Evolutionary conservation across 2,113 vertebrate genomes (phyloP).

Genomic region (Rhinoderma darwinii): DNA sequence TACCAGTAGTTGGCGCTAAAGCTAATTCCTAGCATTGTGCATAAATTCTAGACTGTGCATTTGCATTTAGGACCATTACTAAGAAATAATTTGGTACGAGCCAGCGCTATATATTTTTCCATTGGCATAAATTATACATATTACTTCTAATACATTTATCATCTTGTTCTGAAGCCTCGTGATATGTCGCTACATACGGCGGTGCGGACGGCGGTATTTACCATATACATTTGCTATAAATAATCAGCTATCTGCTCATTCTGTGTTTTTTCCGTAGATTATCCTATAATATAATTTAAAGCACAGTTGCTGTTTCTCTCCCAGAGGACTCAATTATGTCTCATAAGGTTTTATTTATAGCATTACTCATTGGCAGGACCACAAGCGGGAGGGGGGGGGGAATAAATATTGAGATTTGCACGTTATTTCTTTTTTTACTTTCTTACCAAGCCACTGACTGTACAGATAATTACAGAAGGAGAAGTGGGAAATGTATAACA

Average conservation of each 20-base stretch:
- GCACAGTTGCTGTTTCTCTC: conserved; percentile 31
- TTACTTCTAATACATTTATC: background rate
- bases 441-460: background rate
- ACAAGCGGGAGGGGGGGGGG: background rate
- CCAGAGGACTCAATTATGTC: conserved; percentile 57
- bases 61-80: conserved; percentile 10
- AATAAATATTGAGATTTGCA: background rate
- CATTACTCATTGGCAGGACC: conserved; percentile 1
- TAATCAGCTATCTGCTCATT: conserved; percentile 34
- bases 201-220: conserved; percentile 32
- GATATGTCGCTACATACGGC: background rate
- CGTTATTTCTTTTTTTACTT: conserved; percentile 10
- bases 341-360: conserved; percentile 56
- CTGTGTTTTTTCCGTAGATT: conserved; percentile 24
- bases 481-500: background rate
- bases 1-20: background rate
- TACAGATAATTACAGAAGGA: background rate
- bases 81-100: background rate
- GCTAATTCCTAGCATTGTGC: background rate
- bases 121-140: background rate
- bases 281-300: conserved; percentile 49
- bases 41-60: background rate
- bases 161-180: background rate
- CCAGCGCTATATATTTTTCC: background rate
- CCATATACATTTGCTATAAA: conserved; percentile 31